phyloP scores from a whole-genome alignment of 2,113 vertebrate species.

The Oreamnos americanus region DNA sequence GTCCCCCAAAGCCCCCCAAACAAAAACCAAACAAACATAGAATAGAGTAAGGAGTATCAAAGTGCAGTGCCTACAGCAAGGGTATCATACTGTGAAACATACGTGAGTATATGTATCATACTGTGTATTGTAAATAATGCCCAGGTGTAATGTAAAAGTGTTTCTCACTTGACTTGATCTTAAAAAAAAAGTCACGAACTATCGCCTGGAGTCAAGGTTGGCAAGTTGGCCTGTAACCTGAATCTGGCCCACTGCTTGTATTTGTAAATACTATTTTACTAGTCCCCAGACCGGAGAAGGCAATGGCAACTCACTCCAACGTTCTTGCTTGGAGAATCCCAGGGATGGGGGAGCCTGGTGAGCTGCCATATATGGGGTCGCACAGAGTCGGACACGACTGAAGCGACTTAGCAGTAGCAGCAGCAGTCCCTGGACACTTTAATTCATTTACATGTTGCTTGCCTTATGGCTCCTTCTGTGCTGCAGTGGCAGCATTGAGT shows the following conservation, averaged over 20 bases:
- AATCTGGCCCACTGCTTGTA: background rate
- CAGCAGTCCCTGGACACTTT: too few relatives aligned
- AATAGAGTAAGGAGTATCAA: background rate
- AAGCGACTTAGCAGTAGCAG: too few relatives aligned
- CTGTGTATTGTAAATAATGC: background rate
- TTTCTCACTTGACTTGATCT: background rate
- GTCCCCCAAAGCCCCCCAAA: background rate
- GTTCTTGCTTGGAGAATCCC: too few relatives aligned
- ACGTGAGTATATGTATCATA: background rate
- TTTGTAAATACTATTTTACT: background rate
- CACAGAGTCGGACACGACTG: too few relatives aligned
- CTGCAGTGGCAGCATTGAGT: background rate
- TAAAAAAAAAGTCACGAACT: background rate
- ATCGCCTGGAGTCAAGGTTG: background rate
- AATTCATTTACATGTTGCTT: background rate
- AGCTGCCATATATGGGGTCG: fast-evolving
- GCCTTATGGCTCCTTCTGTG: background rate
- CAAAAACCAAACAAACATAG: background rate
- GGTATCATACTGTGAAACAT: background rate
- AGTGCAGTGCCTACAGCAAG: background rate
- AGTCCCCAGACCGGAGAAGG: too few relatives aligned
- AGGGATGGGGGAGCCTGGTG: too few relatives aligned
- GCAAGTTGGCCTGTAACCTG: background rate
- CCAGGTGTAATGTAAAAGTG: background rate
- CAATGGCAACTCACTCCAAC: too few relatives aligned